Percentiles rank a stretch among this genome's conserved stretches.
These are phyloP conservation scores for Hyposoter dolosus DNA, from an alignment of 2,888 invertebrate genomes.

Conservation along the genomic window DNA sequence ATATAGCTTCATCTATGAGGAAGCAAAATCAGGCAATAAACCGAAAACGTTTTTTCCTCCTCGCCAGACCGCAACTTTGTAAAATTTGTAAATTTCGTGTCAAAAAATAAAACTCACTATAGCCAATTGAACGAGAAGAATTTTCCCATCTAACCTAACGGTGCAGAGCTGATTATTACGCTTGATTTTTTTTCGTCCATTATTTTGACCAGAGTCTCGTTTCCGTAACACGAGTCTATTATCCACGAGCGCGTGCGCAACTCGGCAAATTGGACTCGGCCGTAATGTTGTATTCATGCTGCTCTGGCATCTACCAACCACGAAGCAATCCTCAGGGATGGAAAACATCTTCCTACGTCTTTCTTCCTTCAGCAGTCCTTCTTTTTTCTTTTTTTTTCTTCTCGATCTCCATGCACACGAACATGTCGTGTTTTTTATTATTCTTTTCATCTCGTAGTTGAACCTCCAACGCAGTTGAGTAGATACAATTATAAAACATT, in stretches of 20 bases:
- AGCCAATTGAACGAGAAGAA: neutral
- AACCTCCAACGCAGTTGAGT: conserved; percentile 44
- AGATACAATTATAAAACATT: neutral
- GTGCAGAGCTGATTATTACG: neutral
- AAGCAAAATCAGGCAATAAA: neutral
- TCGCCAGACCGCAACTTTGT: neutral
- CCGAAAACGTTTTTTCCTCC: neutral
- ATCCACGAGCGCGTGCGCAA: conserved; percentile 38
- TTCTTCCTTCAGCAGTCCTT: neutral
- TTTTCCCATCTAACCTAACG: neutral
- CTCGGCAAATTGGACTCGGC: conserved; percentile 66
- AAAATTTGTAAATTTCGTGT: neutral
- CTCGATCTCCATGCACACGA: neutral
- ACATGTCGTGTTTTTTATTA: neutral
- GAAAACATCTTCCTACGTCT: conserved; percentile 30
- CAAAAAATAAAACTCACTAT: neutral
- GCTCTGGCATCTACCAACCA: conserved; percentile 41
- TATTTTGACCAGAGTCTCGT: conserved; percentile 2
- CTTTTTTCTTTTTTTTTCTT: conserved; percentile 14
- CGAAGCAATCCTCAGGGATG: conserved; percentile 57
- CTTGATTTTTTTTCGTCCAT: neutral
- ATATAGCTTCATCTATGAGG: neutral
- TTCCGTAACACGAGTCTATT: conserved; percentile 43
- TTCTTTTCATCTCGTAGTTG: conserved; percentile 13
- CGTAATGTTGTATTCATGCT: conserved; percentile 69